Percentiles rank a stretch among this genome's conserved stretches.
These are phyloP conservation scores for Drosophila simulans DNA, from an alignment of 1,140 invertebrate genomes.

Conservation along the genomic window DNA sequence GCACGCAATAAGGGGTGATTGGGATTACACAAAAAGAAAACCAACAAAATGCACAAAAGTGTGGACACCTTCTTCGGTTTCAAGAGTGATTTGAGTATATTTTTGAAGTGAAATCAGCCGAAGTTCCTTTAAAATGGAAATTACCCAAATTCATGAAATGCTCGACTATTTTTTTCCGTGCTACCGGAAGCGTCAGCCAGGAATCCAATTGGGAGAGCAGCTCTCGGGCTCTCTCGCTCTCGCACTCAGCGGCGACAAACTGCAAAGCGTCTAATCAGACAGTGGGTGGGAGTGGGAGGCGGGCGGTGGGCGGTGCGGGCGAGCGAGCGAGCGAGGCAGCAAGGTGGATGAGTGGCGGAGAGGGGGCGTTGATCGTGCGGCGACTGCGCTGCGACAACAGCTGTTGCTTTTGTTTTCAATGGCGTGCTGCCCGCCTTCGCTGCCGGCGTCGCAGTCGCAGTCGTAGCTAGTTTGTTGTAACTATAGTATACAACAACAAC, in stretches of 20 bases:
- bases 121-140: background rate
- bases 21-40: background rate
- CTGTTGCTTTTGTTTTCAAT: constrained; percentile 62
- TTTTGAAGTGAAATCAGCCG: too few species aligned
- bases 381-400: constrained; percentile 32
- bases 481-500: constrained; percentile 23
- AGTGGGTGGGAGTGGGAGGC: constrained; percentile 12
- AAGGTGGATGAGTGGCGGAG: background rate
- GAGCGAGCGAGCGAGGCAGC: background rate
- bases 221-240: background rate
- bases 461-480: constrained; percentile 66
- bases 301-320: background rate
- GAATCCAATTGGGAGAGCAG: constrained; percentile 30
- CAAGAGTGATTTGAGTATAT: too few species aligned
- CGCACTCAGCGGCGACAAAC: constrained; percentile 15
- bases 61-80: too few species aligned
- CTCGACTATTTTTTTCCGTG: constrained; percentile 10
- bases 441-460: constrained; percentile 21
- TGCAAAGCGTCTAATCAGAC: constrained; percentile 37
- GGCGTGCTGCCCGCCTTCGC: constrained; percentile 24
- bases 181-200: constrained; percentile 39
- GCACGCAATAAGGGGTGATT: background rate
- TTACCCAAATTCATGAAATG: too few species aligned
- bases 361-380: constrained; percentile 31
- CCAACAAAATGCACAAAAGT: background rate